Percentiles rank a stretch among this genome's conserved stretches.
These are phyloP conservation scores for Chromoteleia sp. DNA, from an alignment of 2,888 invertebrate genomes.

Conservation along the genomic window DNA sequence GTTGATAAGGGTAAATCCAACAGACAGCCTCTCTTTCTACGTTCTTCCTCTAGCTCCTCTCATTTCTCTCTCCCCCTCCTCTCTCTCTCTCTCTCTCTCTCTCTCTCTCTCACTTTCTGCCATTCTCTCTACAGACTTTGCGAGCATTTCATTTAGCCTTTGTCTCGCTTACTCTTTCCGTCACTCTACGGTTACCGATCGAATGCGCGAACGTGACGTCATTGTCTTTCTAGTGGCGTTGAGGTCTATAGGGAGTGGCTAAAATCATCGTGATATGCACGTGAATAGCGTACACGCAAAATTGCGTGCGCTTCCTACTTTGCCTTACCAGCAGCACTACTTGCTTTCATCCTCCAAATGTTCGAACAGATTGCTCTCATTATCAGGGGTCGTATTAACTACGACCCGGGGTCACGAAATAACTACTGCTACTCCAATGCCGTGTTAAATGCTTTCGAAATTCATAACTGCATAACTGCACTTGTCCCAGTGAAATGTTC, in stretches of 20 bases:
- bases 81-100: constrained; percentile 3
- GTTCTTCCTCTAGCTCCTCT: neutral
- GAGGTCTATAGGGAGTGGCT: constrained; percentile 52
- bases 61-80: neutral
- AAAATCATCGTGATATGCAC: constrained; percentile 62
- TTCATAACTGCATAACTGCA: constrained; percentile 54
- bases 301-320: constrained; percentile 54
- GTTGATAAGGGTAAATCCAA: constrained; percentile 63
- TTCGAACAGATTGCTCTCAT: constrained; percentile 58
- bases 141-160: constrained; percentile 52
- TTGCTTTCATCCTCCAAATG: constrained; percentile 44
- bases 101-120: constrained; percentile 5
- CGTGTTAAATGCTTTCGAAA: constrained; percentile 57
- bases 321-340: constrained; percentile 9
- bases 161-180: constrained; percentile 48
- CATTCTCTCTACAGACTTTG: constrained; percentile 35
- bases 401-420: constrained; percentile 51
- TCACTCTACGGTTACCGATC: constrained; percentile 50
- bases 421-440: constrained; percentile 30
- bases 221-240: constrained; percentile 62
- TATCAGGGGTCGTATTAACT: constrained; percentile 41
- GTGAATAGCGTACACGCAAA: constrained; percentile 62
- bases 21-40: constrained; percentile 13
- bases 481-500: constrained; percentile 46
- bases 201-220: constrained; percentile 65